These are phyloP conservation scores for Parnassius glacialis DNA, from an alignment of 2,888 invertebrate genomes.

Conservation along the genomic window DNA sequence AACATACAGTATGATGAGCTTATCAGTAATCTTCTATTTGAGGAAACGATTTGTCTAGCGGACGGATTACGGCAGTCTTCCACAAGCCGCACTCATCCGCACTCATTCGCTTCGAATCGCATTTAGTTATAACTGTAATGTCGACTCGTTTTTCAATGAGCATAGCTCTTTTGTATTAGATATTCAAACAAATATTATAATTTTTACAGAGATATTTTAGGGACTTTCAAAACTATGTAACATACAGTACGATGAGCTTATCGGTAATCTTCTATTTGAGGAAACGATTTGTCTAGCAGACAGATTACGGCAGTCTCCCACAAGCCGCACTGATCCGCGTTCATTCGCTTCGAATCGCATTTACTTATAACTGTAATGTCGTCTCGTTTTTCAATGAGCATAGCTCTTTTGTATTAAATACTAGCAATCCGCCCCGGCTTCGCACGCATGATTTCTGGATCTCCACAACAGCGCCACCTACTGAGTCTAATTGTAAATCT, in stretches of 20 bases:
- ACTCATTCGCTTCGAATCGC: constrained; percentile 35
- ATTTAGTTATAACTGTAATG: constrained; percentile 32
- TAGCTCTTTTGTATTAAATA: too few relatives aligned
- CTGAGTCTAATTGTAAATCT: too few relatives aligned
- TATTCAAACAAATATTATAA: too few relatives aligned
- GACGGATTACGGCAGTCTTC: constrained; percentile 55
- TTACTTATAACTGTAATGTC: constrained; percentile 30
- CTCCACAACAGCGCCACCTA: too few relatives aligned
- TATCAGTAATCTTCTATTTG: constrained; percentile 70
- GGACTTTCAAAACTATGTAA: constrained; percentile 28
- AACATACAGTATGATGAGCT: constrained; percentile 28
- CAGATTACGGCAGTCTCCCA: constrained; percentile 51
- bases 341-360: constrained; percentile 36
- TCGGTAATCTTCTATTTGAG: constrained; percentile 71
- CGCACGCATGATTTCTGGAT: too few relatives aligned
- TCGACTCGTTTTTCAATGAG: constrained; percentile 6
- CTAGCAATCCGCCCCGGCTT: too few relatives aligned
- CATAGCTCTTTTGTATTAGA: too few relatives aligned
- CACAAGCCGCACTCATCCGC: constrained; percentile 38
- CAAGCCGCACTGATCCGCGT: constrained; percentile 38
- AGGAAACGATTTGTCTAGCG: constrained; percentile 72
- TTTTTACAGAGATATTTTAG: too few relatives aligned
- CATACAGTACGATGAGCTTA: constrained; percentile 30
- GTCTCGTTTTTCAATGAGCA: constrained; percentile 3
- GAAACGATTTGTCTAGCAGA: constrained; percentile 72